A percentile compares a stretch with the other conserved stretches of the same genome.
phyloP scores from a whole-genome alignment of 2,797 vertebrate genomes.

The Lepilemur ruficaudatus region DNA sequence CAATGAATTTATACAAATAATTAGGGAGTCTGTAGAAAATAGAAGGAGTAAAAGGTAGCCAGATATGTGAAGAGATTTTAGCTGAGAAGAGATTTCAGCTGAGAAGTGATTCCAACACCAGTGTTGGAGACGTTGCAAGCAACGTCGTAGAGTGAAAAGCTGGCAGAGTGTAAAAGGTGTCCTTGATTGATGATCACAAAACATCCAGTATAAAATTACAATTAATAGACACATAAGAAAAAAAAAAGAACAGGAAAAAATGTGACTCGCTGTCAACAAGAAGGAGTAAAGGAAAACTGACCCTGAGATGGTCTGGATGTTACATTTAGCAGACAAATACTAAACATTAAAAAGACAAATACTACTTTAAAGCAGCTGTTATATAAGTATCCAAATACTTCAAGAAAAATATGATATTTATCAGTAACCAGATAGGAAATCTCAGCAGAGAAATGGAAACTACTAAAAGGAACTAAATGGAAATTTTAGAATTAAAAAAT shows the following conservation, averaged over 20 bases:
- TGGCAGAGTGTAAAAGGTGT: neutral
- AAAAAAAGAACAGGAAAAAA: neutral
- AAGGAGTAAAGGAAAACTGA: neutral
- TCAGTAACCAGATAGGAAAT: neutral
- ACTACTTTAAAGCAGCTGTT: neutral
- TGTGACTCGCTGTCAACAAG: neutral
- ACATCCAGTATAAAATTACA: neutral
- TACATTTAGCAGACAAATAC: neutral
- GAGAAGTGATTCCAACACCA: neutral
- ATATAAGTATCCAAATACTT: neutral
- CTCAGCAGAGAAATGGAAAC: neutral
- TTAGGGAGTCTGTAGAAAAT: neutral
- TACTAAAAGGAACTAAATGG: neutral
- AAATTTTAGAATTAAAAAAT: neutral
- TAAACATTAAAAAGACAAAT: neutral
- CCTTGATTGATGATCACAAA: neutral
- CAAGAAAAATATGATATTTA: conserved; percentile 6
- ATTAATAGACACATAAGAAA: neutral
- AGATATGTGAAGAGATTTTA: neutral
- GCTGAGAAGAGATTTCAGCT: neutral
- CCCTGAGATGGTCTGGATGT: neutral
- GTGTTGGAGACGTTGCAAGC: neutral
- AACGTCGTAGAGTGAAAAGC: neutral
- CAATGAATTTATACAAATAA: conserved; percentile 27
- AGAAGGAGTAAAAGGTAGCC: neutral